Conservation (phyloP, 2,113 vertebrate genomes). For the Callipepla californica region DNA sequence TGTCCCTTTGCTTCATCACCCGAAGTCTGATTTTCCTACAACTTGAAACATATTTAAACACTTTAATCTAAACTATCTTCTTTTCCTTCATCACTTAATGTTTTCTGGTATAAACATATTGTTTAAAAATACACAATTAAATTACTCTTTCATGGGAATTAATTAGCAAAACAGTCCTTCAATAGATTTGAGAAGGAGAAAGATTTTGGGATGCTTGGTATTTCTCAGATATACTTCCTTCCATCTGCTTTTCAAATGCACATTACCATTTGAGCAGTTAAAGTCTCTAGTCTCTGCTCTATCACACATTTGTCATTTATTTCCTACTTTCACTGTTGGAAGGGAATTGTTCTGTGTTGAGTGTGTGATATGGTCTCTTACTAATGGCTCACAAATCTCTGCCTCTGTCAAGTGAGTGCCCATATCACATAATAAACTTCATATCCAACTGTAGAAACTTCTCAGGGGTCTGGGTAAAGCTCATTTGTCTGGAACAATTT, state of each 20-base stretch:
- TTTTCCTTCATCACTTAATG: neutral
- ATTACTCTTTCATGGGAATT: neutral
- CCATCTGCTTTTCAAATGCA: neutral
- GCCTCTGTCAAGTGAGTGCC: neutral
- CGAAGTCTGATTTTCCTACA: neutral
- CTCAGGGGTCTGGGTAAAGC: neutral
- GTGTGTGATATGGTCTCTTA: neutral
- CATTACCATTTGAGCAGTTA: neutral
- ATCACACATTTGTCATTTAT: neutral
- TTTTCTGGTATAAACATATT: neutral
- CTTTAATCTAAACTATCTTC: neutral
- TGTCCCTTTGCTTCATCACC: neutral
- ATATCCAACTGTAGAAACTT: neutral
- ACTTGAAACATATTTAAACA: neutral
- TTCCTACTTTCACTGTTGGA: neutral
- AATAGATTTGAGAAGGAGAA: neutral
- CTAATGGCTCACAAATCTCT: constrained; percentile 43
- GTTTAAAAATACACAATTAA: neutral
- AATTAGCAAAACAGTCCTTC: neutral
- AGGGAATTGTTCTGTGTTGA: neutral
- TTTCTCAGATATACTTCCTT: neutral
- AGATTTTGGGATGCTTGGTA: neutral
- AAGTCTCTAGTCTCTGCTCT: neutral
- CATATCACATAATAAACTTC: neutral
- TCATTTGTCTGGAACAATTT: neutral